Conservation (phyloP, 2,888 invertebrate species). For the Tetranychus piercei region DNA sequence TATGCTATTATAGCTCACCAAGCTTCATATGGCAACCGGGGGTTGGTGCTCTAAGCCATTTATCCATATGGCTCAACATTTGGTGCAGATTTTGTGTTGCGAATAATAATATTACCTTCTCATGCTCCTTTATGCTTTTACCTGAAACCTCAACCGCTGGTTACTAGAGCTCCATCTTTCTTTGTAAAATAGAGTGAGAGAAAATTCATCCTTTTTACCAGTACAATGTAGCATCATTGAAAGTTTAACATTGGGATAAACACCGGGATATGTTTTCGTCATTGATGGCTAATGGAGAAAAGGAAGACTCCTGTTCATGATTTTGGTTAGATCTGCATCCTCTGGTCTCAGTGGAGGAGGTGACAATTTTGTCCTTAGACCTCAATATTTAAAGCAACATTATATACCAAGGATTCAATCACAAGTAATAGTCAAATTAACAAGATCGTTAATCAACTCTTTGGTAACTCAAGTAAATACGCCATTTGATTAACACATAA, state of each 20-base stretch:
- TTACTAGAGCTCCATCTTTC: no score
- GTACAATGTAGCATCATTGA: background rate
- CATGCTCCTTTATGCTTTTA: no score
- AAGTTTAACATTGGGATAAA: background rate
- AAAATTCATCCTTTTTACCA: no score
- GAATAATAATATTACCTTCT: no score
- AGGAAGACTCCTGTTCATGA: slow-evolving; percentile 33
- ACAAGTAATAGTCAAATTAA: background rate
- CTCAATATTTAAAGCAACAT: background rate
- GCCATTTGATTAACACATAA: no score
- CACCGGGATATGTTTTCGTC: background rate
- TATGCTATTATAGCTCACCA: no score
- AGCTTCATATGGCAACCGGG: no score
- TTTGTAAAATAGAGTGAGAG: no score
- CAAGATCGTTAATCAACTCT: background rate
- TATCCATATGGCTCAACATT: no score
- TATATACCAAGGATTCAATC: background rate
- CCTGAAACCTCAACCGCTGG: no score
- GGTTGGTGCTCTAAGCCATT: no score
- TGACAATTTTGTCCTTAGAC: background rate
- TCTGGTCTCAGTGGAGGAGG: slow-evolving; percentile 32
- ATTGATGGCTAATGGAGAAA: slow-evolving; percentile 28
- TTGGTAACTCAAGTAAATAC: background rate
- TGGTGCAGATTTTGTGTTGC: no score
- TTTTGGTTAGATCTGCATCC: slow-evolving; percentile 31